Conservation (phyloP, 2,888 invertebrate species). For the Sarcophaga caerulescens region DNA sequence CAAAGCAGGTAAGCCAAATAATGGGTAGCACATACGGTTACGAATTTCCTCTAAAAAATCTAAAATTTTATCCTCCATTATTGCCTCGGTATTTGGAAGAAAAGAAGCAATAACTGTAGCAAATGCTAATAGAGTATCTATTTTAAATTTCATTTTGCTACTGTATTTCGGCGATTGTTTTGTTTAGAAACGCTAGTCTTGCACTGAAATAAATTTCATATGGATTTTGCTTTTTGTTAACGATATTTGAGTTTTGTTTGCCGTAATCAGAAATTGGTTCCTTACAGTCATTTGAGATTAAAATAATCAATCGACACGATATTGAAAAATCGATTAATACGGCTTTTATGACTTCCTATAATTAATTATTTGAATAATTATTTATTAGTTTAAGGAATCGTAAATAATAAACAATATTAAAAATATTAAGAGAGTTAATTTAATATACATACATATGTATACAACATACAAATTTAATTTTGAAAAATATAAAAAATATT, state of each 20-base stretch:
- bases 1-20: conserved; percentile 76
- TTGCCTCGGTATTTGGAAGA: conserved; percentile 63
- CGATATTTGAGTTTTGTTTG: neutral
- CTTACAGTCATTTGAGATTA: conserved; percentile 9
- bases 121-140: conserved; percentile 1
- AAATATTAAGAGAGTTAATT: too few relatives aligned
- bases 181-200: conserved; percentile 12
- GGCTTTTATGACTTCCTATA: conserved; percentile 4
- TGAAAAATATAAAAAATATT: too few relatives aligned
- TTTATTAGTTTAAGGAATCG: neutral
- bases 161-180: neutral
- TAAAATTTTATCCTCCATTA: conserved; percentile 71
- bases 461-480: too few relatives aligned
- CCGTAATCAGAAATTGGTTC: conserved; percentile 9
- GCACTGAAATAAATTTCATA: conserved; percentile 30
- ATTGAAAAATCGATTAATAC: neutral
- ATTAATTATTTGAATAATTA: neutral
- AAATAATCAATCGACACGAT: conserved; percentile 10
- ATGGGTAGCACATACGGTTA: conserved; percentile 78
- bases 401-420: neutral
- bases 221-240: conserved; percentile 21
- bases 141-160: conserved; percentile 39
- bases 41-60: conserved; percentile 75
- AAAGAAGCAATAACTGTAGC: conserved; percentile 34
- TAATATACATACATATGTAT: too few relatives aligned